Percentiles rank a stretch among this genome's conserved stretches.
Conservation (phyloP, 2,113 vertebrate species). For the Passer domesticus region DNA sequence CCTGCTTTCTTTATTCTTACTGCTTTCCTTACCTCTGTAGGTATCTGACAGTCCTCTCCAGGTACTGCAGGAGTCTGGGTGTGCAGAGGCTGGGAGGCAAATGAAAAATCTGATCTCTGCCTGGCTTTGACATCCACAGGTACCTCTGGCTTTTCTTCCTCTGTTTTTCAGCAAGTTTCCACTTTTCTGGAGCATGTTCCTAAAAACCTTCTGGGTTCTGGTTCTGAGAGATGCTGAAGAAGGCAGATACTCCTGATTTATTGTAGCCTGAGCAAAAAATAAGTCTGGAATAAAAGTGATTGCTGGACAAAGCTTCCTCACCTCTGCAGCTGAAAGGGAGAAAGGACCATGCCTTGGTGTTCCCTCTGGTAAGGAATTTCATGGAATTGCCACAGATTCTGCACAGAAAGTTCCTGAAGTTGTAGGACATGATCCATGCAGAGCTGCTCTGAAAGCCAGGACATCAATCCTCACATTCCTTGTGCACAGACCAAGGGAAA, state of each 20-base stretch:
- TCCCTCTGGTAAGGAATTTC: neutral
- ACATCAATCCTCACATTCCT: neutral
- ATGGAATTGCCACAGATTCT: neutral
- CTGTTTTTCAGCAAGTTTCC: neutral
- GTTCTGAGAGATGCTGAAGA: neutral
- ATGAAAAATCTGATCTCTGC: neutral
- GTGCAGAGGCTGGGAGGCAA: neutral
- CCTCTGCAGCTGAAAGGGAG: neutral
- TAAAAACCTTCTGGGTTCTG: neutral
- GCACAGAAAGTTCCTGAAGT: neutral
- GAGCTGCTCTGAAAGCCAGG: neutral
- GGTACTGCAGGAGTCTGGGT: neutral
- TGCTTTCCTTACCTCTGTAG: fast-evolving
- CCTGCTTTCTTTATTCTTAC: neutral
- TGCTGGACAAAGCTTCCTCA: neutral
- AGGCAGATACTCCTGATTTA: neutral
- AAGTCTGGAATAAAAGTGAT: neutral
- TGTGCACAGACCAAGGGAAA: neutral
- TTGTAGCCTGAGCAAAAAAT: neutral
- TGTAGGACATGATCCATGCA: neutral
- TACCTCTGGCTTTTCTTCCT: neutral
- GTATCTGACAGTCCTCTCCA: neutral
- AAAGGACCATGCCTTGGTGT: neutral
- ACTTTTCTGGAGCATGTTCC: neutral
- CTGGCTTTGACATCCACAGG: neutral